Conservation (phyloP, 2,888 invertebrate species). For the Fragum fragum region DNA sequence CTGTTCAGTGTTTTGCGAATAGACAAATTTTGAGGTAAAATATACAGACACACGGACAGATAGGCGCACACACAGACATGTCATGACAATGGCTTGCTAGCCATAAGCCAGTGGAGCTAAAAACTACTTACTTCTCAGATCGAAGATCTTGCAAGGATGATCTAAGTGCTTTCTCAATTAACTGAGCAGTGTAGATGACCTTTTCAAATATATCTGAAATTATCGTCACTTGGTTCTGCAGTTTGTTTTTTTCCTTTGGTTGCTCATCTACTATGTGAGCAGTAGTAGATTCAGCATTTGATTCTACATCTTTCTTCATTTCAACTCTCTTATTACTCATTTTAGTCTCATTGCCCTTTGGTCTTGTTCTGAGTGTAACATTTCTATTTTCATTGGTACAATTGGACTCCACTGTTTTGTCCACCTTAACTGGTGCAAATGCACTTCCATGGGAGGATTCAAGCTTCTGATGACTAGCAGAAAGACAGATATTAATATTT, state of each 20-base stretch:
- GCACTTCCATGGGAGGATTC: slow-evolving; percentile 67
- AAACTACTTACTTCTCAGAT: slow-evolving; percentile 72
- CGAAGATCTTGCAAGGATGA: slow-evolving; percentile 72
- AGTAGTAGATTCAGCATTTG: neutral
- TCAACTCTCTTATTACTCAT: neutral
- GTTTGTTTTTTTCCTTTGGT: neutral
- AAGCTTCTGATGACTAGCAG: slow-evolving; percentile 57
- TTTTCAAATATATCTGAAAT: slow-evolving; percentile 63
- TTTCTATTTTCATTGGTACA: neutral
- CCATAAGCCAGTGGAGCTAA: too few relatives aligned
- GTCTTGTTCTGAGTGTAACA: neutral
- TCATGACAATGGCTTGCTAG: too few relatives aligned
- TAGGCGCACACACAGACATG: too few relatives aligned
- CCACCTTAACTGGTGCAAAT: slow-evolving; percentile 67
- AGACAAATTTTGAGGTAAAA: too few relatives aligned
- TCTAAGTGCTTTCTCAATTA: slow-evolving; percentile 73
- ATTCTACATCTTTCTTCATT: neutral
- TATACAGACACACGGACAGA: too few relatives aligned
- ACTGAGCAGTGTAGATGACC: slow-evolving; percentile 63
- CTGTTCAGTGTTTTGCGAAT: too few relatives aligned
- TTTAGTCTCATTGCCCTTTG: neutral
- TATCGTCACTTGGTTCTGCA: slow-evolving; percentile 50
- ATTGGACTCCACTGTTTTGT: neutral
- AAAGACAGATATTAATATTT: neutral
- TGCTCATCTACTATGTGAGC: neutral